Evolutionary conservation across 2,888 invertebrate species (phyloP), one percentile per base, ranked within the genome.

Genomic region (Entomobrya multifasciata): DNA sequence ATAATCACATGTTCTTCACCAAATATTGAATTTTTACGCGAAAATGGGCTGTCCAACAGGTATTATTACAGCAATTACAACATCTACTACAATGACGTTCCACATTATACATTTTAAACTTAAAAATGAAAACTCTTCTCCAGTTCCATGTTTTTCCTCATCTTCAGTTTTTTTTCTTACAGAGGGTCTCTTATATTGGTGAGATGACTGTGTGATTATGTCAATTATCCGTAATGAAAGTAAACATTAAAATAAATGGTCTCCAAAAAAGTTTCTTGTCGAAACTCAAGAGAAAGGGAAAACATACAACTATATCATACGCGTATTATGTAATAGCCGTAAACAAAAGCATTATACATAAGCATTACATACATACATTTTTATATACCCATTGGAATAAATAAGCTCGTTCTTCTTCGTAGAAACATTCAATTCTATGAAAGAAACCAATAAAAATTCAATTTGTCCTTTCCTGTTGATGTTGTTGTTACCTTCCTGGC

Each of bases 231-330:
- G 41, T 84, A 84, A 84, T 84, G 84, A 84, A 84, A 84, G 84
- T 77, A 84, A 76, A 74, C 82, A 83, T 83, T 84, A 84, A 84
- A 84, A 84, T 84, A 84, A 83, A 84, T 77, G 84, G 84, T 65
- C 55, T 44, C 41, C 62, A 62, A 44, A n/a, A n/a, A 62, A 57
- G 36, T 76, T 30, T 0, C 17, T 44, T 41, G 41, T 44, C 41
- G 10, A 76, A 76, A 76, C 49, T 72, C 47, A 47, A 20, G n/a
- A n/a, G 22, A 72, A 36, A 47, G n/a, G n/a, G 27, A 47, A 72
- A 72, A 47, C 44, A 70, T 60, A 60, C 60, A 60, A 60, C 60
- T 60, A 2, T n/a, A 60, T 60, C n/a, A n/a, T n/a, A n/a, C n/a
- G n/a, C n/a, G 8, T 36, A 47, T 25, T 49, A 8, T 72, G 47